These are phyloP conservation scores for Cryptophagus acutangulus DNA, from an alignment of 2,888 invertebrate species.

Conservation along the genomic window DNA sequence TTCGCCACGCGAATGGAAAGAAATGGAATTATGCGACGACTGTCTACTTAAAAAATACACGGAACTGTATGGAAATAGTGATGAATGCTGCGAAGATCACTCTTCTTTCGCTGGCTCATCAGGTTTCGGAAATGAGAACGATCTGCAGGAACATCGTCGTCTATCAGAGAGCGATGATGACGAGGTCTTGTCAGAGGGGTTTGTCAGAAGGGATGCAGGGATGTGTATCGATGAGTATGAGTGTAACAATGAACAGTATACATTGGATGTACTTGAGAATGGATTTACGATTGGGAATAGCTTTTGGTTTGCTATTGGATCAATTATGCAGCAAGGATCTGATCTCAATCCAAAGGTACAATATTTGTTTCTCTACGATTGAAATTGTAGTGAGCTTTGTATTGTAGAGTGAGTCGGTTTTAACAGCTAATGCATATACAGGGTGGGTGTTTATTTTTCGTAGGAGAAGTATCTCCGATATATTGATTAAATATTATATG, in stretches of 20 bases:
- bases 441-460: no score
- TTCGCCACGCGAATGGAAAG: slow-evolving; percentile 78
- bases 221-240: no score
- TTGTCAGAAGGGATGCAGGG: no score
- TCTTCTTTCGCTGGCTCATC: slow-evolving; percentile 31
- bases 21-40: slow-evolving; percentile 55
- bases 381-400: background rate
- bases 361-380: slow-evolving; percentile 10
- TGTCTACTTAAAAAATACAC: slow-evolving; percentile 43
- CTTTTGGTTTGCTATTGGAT: slow-evolving; percentile 87
- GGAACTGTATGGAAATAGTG: slow-evolving; percentile 37
- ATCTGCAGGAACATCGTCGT: slow-evolving; percentile 4
- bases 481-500: no score
- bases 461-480: no score
- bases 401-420: background rate
- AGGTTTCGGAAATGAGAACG: slow-evolving; percentile 35
- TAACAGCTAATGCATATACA: background rate
- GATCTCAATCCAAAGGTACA: slow-evolving; percentile 71
- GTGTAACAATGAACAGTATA: slow-evolving; percentile 14
- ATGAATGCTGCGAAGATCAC: slow-evolving; percentile 25
- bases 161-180: no score
- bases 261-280: slow-evolving; percentile 56
- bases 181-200: no score
- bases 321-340: slow-evolving; percentile 80
- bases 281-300: slow-evolving; percentile 84